Evolutionary conservation across 2,888 invertebrate genomes (phyloP).

Genomic region (Eurytoma adleriae): DNA sequence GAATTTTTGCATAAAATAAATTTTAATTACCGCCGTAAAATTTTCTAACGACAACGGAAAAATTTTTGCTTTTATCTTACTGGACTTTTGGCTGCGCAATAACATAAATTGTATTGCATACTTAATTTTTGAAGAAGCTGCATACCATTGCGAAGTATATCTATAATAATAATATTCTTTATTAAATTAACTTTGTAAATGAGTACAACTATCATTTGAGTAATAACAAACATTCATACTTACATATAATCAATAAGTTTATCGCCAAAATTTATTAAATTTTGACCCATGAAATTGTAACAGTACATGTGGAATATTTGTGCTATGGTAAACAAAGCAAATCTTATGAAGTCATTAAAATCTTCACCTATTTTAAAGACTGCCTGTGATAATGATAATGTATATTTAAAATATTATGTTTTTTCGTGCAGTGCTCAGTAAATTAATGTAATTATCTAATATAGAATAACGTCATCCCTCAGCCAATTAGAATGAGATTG

Average conservation of each 20-base stretch:
- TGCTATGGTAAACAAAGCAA: conserved; percentile 8
- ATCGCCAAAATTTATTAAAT: not conserved
- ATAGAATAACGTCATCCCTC: too few species aligned
- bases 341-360: not conserved
- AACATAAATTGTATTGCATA: conserved; percentile 25
- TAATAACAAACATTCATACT: not conserved
- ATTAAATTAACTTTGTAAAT: not conserved
- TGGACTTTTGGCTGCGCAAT: conserved; percentile 15
- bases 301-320: conserved; percentile 74
- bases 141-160: conserved; percentile 29
- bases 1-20: not conserved
- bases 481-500: too few species aligned
- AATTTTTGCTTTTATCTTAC: conserved; percentile 20
- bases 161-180: not conserved
- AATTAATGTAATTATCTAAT: too few species aligned
- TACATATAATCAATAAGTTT: conserved; percentile 12
- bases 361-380: conserved; percentile 1
- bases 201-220: too few species aligned
- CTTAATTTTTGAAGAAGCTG: not conserved
- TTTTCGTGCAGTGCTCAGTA: not conserved
- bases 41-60: conserved; percentile 10
- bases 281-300: conserved; percentile 19
- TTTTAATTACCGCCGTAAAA: conserved; percentile 25
- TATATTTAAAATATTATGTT: not conserved
- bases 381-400: not conserved